Conservation (phyloP, 2,113 vertebrate species). For the Variabilichromis moorii region DNA sequence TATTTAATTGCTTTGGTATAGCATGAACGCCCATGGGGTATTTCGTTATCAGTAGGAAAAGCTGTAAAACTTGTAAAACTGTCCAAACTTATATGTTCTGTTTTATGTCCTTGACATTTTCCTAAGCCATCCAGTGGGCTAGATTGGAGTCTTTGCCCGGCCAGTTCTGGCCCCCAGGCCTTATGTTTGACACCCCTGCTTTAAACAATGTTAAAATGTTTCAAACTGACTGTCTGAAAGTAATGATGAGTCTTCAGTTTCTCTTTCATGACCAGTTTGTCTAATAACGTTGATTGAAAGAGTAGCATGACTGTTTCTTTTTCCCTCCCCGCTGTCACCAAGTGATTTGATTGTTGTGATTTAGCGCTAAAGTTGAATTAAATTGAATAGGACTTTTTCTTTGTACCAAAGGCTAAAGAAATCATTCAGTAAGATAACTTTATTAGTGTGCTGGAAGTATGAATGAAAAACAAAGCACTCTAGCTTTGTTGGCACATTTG, state of each 20-base stretch:
- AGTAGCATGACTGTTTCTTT: background rate
- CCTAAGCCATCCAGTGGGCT: background rate
- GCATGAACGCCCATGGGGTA: background rate
- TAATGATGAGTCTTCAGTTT: fast-evolving
- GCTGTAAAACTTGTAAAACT: background rate
- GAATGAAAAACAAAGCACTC: background rate
- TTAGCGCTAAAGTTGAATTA: background rate
- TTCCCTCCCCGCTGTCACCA: background rate
- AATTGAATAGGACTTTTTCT: background rate
- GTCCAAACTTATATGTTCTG: background rate
- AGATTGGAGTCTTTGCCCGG: background rate
- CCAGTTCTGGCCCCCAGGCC: background rate
- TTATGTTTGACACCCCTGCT: background rate
- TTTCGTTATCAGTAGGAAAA: background rate
- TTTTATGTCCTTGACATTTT: background rate
- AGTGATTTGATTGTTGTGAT: background rate
- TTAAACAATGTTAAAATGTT: background rate
- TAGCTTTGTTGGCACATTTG: background rate
- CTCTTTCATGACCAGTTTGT: background rate
- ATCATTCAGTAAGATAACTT: background rate
- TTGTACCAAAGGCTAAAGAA: background rate
- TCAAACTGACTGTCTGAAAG: background rate
- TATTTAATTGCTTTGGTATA: background rate
- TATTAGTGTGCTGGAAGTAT: background rate
- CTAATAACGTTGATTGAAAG: background rate